These are phyloP conservation scores for Drosophila setosimentum DNA, from an alignment of 2,888 invertebrate species.

Conservation along the genomic window DNA sequence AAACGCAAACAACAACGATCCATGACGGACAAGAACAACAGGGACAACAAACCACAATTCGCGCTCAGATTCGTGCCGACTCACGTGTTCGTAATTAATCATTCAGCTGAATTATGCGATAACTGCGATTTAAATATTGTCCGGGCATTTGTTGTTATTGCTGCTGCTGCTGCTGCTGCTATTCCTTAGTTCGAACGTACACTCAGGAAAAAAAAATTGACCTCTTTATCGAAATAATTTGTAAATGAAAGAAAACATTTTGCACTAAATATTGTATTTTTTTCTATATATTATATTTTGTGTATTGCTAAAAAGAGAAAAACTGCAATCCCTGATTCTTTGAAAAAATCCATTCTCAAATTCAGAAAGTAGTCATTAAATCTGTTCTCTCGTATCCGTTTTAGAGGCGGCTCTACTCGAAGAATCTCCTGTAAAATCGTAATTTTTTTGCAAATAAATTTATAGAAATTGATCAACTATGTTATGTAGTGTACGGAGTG, in stretches of 20 bases:
- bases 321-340: neutral
- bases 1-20: conserved; percentile 29
- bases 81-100: conserved; percentile 50
- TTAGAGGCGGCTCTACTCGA: neutral
- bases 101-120: conserved; percentile 34
- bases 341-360: neutral
- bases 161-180: neutral
- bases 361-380: neutral
- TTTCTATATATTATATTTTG: neutral
- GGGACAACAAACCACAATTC: conserved; percentile 16
- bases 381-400: neutral
- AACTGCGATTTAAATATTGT: conserved; percentile 37
- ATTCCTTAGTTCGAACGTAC: neutral
- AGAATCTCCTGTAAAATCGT: neutral
- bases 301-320: neutral
- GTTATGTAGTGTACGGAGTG: neutral
- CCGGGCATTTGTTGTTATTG: neutral
- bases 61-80: conserved; percentile 27
- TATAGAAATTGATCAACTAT: neutral
- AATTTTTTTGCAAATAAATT: neutral
- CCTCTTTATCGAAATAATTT: too few species aligned
- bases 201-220: neutral
- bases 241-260: neutral
- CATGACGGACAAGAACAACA: conserved; percentile 24
- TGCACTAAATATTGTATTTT: too few species aligned